phyloP scores from a whole-genome alignment of 2,888 invertebrate species.

The Ectemnius lituratus region DNA sequence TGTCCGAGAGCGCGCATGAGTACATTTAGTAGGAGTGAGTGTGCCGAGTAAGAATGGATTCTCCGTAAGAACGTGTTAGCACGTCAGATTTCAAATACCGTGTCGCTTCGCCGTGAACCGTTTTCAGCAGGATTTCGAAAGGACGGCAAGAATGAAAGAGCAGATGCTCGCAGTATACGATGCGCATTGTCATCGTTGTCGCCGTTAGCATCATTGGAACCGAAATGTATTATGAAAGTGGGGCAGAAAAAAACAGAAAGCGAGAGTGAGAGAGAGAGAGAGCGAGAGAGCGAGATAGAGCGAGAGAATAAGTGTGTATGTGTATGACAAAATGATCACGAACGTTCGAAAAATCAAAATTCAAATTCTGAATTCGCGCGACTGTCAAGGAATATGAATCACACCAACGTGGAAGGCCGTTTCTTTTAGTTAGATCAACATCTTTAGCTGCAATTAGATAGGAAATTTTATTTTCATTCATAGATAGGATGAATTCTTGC shows the following conservation, averaged over 20 bases:
- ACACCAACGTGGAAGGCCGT: slow-evolving; percentile 47
- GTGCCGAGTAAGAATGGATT: slow-evolving; percentile 31
- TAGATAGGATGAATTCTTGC: slow-evolving; percentile 75
- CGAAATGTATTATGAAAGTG: slow-evolving; percentile 8
- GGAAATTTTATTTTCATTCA: slow-evolving; percentile 75
- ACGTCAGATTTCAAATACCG: slow-evolving; percentile 40
- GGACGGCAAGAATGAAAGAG: slow-evolving; percentile 2
- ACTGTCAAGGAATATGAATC: slow-evolving; percentile 20
- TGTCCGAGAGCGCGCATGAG: slow-evolving; percentile 41
- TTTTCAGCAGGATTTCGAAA: slow-evolving; percentile 24
- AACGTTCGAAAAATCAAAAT: slow-evolving; percentile 47
- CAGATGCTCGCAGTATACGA: not conserved
- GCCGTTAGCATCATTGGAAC: not conserved
- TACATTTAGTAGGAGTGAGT: slow-evolving; percentile 46
- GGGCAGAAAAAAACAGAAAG: slow-evolving; percentile 6
- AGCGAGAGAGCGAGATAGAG: not conserved
- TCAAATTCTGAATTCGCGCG: slow-evolving; percentile 33
- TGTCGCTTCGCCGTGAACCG: slow-evolving; percentile 28
- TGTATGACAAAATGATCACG: slow-evolving; percentile 14
- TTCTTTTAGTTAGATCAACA: slow-evolving; percentile 69
- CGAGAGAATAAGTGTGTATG: not conserved
- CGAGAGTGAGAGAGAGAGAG: not conserved
- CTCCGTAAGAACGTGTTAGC: slow-evolving; percentile 3
- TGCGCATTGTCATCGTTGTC: slow-evolving; percentile 1
- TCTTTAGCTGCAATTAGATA: slow-evolving; percentile 75